Conservation (phyloP, 2,113 vertebrate genomes). For the Melozone crissalis region DNA sequence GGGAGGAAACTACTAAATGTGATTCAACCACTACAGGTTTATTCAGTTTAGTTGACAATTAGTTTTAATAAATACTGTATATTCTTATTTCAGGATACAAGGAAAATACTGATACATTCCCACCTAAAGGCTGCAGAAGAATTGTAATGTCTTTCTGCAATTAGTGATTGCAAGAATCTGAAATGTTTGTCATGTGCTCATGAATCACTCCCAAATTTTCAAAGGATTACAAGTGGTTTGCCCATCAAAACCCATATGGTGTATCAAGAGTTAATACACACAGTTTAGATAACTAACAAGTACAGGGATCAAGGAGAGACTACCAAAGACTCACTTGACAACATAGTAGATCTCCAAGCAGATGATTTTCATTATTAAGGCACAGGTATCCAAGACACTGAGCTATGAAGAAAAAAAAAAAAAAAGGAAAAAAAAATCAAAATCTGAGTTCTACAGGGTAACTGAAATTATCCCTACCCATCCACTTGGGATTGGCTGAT, state of each 20-base stretch:
- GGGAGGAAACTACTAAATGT: background rate
- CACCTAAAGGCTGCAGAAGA: background rate
- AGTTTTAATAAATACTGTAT: background rate
- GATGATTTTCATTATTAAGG: conserved; percentile 97
- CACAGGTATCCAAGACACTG: conserved; percentile 93
- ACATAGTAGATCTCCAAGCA: conserved; percentile 97
- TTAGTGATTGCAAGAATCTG: background rate
- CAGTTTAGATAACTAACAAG: background rate
- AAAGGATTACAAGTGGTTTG: background rate
- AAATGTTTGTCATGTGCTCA: background rate
- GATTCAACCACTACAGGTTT: background rate
- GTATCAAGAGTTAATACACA: background rate
- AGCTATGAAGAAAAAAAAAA: conserved; percentile 73
- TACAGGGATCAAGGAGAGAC: background rate
- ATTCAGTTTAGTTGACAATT: background rate
- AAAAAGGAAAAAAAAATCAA: background rate
- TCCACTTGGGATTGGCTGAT: background rate
- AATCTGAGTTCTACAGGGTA: background rate
- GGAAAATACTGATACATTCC: background rate
- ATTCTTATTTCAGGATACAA: background rate
- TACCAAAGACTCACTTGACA: conserved; percentile 82
- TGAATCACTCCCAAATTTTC: background rate
- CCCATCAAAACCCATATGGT: background rate
- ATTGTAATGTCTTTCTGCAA: background rate
- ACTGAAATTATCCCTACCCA: background rate